Evolutionary conservation across 2,113 vertebrate species (phyloP), one percentile per base, ranked within the genome.

Genomic region (Cottus gobio): DNA sequence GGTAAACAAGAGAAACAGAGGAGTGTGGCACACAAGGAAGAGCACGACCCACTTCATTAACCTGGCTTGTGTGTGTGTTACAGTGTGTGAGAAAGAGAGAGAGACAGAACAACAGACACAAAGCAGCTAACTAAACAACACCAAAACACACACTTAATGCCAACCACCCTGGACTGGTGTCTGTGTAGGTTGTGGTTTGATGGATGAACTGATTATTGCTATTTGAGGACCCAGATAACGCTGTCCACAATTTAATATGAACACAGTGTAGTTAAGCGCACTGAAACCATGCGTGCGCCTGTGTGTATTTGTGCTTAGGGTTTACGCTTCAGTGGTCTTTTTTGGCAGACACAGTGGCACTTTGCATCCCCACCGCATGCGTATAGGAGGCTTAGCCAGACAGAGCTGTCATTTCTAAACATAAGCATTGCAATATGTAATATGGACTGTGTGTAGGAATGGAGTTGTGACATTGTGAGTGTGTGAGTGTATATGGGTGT

Each of bases 121-220:
- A 52, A 75, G 77, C 84, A 84, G 83, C 87, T 89, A 86, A 84
- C 81, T 71, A 89, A 87, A 90, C 83, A 85, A 79, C 73, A 85
- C 28, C 75, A 87, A 75, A 69, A 76, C 63, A 73, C 72, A 67
- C 61, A 50, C 46, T 50, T 50, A 13, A 56, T 54, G 30, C 28
- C n/a, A 58, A 39, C 56, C 9, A 24, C 48, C 48, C 10, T 48
- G 58, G 42, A 28, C 46, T 54, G 52, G 31, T 36, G 31, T 37
- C 3, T 37, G 11, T 65, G n/a, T 6, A 64, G 67, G 46, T 77
- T 75, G 73, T 36, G 66, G 13, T 24, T 81, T 84, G 79, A 80
- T 31, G 42, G 66, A 75, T 87, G 69, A 46, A 10, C 68, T 71
- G 63, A 50, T 46, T 64, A 71, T 52, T 67, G 31, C 61, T 71